phyloP scores from a whole-genome alignment of 2,888 invertebrate genomes.

The Timema podura region DNA sequence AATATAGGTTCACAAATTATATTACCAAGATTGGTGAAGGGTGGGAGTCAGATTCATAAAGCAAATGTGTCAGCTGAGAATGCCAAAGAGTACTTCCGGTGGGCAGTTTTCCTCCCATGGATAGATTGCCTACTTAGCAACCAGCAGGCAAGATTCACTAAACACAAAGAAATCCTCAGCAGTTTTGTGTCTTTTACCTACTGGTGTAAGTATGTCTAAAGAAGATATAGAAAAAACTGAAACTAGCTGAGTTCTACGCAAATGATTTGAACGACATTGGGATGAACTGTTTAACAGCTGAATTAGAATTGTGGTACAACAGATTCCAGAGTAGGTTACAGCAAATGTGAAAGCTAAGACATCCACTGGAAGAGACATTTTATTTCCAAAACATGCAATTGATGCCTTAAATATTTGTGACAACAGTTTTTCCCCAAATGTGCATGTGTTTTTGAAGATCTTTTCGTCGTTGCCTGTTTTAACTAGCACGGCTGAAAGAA shows the following conservation, averaged over 20 bases:
- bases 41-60: neutral
- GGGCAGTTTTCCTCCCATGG: neutral
- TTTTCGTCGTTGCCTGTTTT: neutral
- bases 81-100: neutral
- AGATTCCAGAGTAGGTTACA: neutral
- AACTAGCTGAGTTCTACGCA: neutral
- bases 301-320: neutral
- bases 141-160: neutral
- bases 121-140: neutral
- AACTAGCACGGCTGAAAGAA: neutral
- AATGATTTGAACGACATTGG: neutral
- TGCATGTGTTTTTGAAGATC: neutral
- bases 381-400: neutral
- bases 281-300: neutral
- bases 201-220: neutral
- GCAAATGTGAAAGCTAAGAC: neutral
- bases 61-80: neutral
- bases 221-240: neutral
- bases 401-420: neutral
- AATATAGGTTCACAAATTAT: neutral
- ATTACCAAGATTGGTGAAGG: neutral
- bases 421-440: neutral
- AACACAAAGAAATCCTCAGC: neutral
- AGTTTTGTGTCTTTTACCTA: slow-evolving; percentile 6
- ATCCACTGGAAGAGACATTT: neutral